Percentiles rank a stretch among this genome's conserved stretches.
These are phyloP conservation scores for Leucophora obtusa DNA, from an alignment of 2,888 invertebrate genomes.

Conservation along the genomic window DNA sequence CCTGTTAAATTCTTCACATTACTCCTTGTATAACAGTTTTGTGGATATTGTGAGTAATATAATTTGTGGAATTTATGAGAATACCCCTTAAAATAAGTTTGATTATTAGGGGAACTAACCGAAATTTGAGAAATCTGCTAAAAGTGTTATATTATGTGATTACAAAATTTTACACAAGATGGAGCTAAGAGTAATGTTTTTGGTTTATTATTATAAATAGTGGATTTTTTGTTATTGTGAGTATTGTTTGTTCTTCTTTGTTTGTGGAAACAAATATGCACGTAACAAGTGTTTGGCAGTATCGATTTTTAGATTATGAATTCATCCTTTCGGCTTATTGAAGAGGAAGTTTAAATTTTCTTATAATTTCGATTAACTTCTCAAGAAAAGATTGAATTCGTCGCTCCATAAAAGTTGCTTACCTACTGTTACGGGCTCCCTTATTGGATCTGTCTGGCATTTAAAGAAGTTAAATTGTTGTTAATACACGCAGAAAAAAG, in stretches of 20 bases:
- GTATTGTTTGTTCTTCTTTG: background rate
- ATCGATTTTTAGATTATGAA: background rate
- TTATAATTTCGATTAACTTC: no score
- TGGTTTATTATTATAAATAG: background rate
- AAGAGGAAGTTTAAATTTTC: no score
- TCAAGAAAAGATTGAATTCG: no score
- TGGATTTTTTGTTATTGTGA: background rate
- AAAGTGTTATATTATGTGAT: background rate
- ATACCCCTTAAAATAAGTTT: no score
- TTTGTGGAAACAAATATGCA: background rate
- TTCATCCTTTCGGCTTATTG: no score
- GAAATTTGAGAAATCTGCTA: background rate
- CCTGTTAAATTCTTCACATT: background rate
- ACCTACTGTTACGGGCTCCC: no score
- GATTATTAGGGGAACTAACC: no score
- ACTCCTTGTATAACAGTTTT: background rate
- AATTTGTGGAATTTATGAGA: background rate
- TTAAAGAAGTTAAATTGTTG: no score
- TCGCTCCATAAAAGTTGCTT: no score
- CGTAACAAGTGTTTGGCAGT: background rate
- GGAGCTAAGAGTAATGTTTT: background rate
- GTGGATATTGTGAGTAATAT: background rate
- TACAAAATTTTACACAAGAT: conserved; percentile 17
- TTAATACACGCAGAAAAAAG: no score
- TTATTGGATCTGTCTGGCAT: no score